These are phyloP conservation scores for Xyrichtys novacula DNA, from an alignment of 2,797 vertebrate genomes.

Conservation along the genomic window DNA sequence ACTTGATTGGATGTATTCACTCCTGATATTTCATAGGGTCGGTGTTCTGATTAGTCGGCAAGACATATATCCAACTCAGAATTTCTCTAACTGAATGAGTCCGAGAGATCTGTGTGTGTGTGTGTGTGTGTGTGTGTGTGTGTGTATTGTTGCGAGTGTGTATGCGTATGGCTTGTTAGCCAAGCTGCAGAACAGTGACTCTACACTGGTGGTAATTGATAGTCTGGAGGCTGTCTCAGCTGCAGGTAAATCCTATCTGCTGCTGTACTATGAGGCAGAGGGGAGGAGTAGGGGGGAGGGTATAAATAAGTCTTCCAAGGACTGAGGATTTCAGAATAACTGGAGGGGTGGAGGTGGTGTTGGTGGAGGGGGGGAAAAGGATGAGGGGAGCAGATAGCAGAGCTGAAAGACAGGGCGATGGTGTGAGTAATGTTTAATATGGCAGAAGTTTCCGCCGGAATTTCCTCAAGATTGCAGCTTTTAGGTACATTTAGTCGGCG, in stretches of 20 bases:
- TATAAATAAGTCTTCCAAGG: slow-evolving; percentile 77
- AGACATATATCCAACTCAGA: slow-evolving; percentile 38
- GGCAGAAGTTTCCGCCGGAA: slow-evolving; percentile 32
- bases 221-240: slow-evolving; percentile 82
- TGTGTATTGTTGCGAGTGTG: slow-evolving; percentile 27
- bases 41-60: slow-evolving; percentile 51
- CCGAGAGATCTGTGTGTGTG: slow-evolving; percentile 18
- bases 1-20: slow-evolving; percentile 38
- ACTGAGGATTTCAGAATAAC: slow-evolving; percentile 73
- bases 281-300: slow-evolving; percentile 39
- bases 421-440: slow-evolving; percentile 47
- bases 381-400: slow-evolving; percentile 22
- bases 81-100: slow-evolving; percentile 54
- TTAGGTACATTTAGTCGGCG: slow-evolving; percentile 33
- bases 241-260: slow-evolving; percentile 84
- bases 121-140: slow-evolving; percentile 22
- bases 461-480: slow-evolving; percentile 34
- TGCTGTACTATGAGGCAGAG: slow-evolving; percentile 68
- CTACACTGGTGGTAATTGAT: slow-evolving; percentile 83
- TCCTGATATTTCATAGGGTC: slow-evolving; percentile 26
- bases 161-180: slow-evolving; percentile 61
- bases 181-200: slow-evolving; percentile 78
- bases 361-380: slow-evolving; percentile 2
- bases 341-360: slow-evolving; percentile 36
- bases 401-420: slow-evolving; percentile 37